Base-by-base conservation (phyloP, 2,113 vertebrate species). In the Mesoclemmys tuberculata region DNA sequence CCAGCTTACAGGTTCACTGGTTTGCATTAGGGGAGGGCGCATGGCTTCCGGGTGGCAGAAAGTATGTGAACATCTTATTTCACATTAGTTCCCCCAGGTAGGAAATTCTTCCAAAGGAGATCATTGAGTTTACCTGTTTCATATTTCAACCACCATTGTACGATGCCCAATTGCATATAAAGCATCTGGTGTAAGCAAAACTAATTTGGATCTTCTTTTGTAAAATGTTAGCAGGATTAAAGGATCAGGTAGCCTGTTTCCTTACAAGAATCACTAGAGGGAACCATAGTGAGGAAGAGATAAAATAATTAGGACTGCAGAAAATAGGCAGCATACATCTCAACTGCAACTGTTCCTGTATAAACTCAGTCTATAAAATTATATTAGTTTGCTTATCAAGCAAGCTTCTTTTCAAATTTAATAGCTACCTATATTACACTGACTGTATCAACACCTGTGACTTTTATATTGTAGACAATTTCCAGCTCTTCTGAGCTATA, bases 201-300 rank as follows among this genome's bases (percentile, higher is more conserved):
- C 97, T 98, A 98, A 98, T 98, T 98, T 98, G 97, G 97, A 96
- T 98, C 97, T 98, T 97, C 98, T 97, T 98, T 98, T 97, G 95
- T 97, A 97, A 98, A 98, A 98, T 98, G 97, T 97, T 98, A 98
- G 96, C 95, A 91, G 98, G 98, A 98, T 98, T 98, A 98, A 98
- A 97, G 97, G 98, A 98, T 98, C 98, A 98, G 97, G 97, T 98
- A 98, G 90, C 97, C 96, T 97, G 95, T 98, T 98, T 98, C 96
- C 96, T 98, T 98, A 96, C 95, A 98, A 98, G 98, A 98, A 97
- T 98, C 98, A 98, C 98, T 98, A 97, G 98, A 98, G 98, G 94
- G 92, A 98, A 98, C 97, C 94, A 97, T 98, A 97, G 89, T 92
- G 90, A 96, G 95, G 93, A 96, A 94, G 97, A 97, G 95, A 97